Conservation (phyloP, 2,888 invertebrate genomes). For the Brachypterus glaber region DNA sequence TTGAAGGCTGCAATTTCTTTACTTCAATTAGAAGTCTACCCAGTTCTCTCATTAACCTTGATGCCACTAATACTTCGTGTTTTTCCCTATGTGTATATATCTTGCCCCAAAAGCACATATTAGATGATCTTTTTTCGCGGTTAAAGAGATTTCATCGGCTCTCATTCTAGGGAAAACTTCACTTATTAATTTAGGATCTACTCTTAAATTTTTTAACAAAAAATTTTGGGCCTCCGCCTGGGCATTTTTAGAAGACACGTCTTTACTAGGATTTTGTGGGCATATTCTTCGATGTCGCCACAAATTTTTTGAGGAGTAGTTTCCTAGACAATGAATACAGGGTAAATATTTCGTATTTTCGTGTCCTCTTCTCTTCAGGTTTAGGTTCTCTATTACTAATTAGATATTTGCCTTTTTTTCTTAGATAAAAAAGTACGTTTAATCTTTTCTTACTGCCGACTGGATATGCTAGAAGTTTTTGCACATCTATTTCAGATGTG, state of each 20-base stretch:
- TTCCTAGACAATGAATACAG: slow-evolving; percentile 5
- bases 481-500: slow-evolving; percentile 1
- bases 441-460: background rate
- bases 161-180: slow-evolving; percentile 16
- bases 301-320: slow-evolving; percentile 7
- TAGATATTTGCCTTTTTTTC: background rate
- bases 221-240: slow-evolving; percentile 7
- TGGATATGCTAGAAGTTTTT: background rate
- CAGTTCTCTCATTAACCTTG: background rate
- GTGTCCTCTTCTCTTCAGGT: slow-evolving; percentile 2
- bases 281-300: slow-evolving; percentile 13
- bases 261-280: too few species aligned
- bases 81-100: slow-evolving; percentile 18
- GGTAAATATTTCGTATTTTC: slow-evolving; percentile 6
- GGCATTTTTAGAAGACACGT: background rate
- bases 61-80: slow-evolving; percentile 11
- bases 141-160: slow-evolving; percentile 16
- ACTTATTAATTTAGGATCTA: slow-evolving; percentile 8
- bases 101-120: slow-evolving; percentile 19
- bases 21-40: background rate
- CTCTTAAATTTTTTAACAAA: slow-evolving; percentile 4
- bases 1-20: background rate
- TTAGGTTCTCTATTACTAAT: slow-evolving; percentile 1
- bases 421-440: background rate
- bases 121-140: slow-evolving; percentile 15